Evolutionary conservation across 2,888 invertebrate species (phyloP), one percentile per base, ranked within the genome.

Genomic region (Stenodera caucasica): DNA sequence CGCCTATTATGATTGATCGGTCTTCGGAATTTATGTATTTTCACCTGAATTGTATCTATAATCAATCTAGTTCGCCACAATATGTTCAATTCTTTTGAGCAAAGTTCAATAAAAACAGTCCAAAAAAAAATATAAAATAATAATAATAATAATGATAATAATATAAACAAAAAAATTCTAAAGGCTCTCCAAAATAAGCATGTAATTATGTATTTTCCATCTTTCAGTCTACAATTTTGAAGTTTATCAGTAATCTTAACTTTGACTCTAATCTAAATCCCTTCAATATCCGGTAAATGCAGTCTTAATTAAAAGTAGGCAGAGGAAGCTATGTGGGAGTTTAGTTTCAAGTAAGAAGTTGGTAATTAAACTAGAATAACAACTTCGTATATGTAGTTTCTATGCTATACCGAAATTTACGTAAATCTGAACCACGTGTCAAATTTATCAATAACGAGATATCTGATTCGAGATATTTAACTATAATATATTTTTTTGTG

Each of bases 211-310:
- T 4, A 26, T 26, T 5, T 26, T 26, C 26, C 0, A 7, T 11
- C 18, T 18, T 40, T 2, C 11, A 40, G 1, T 40, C 18, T 40
- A 9, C 9, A 11, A 45, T 21, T 45, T n/a, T 23, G 12, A 45
- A 45, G 45, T 23, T 45, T 45, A 45, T 45, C 45, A 45, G 45
- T 23, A 45, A 45, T 30, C 53, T 53, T 12, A 29, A 52, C 52
- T 52, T 32, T 29, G 11, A 18, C n/a, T 14, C 29, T 33, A 51
- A 23, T 45, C 45, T 45, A 45, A 45, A 12, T 23, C 51, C 33
- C 21, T 35, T 53, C 53, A 53, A 30, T 53, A 53, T 53, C 33
- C 53, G 21, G 53, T 29, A 30, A 53, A 53, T 53, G 53, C 32
- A 53, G 32, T 53, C 30, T 30, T 53, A 53, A 53, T 53, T 53